Evolutionary conservation across 1,140 invertebrate species (phyloP).

Genomic region (Nautilus pompilius): DNA sequence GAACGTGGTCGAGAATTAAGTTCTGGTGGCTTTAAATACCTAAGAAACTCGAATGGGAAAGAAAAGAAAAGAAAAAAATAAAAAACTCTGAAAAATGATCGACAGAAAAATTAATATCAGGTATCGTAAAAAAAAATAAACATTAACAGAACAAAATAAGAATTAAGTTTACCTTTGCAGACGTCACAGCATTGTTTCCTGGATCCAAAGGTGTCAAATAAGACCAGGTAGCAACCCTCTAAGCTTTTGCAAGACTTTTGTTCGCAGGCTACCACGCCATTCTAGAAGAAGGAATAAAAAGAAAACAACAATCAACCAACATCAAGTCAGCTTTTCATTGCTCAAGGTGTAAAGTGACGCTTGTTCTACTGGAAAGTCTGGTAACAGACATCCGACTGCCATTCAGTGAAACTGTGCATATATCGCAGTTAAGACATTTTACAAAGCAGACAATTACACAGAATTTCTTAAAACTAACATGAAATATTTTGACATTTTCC

Average conservation of each 20-base stretch:
- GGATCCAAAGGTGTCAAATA: slow-evolving; percentile 32
- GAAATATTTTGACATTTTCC: too few relatives aligned
- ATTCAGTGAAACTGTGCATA: too few relatives aligned
- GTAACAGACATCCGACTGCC: too few relatives aligned
- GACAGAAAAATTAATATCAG: background rate
- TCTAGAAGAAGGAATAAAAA: slow-evolving; percentile 23
- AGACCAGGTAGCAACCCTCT: slow-evolving; percentile 40
- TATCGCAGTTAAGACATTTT: too few relatives aligned
- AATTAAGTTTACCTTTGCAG: slow-evolving; percentile 33
- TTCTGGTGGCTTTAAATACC: too few relatives aligned
- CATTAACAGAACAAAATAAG: background rate
- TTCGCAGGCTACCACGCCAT: slow-evolving; percentile 30
- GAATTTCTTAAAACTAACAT: too few relatives aligned
- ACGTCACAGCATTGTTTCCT: slow-evolving; percentile 36
- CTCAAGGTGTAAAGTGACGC: too few relatives aligned
- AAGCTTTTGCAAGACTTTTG: slow-evolving; percentile 29
- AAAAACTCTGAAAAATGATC: background rate
- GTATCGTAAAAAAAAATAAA: background rate
- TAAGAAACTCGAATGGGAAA: too few relatives aligned
- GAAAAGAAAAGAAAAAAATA: background rate
- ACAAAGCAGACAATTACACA: too few relatives aligned
- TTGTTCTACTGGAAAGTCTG: too few relatives aligned
- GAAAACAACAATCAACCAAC: background rate
- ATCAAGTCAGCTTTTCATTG: too few relatives aligned
- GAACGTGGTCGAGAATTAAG: too few relatives aligned